phyloP scores from a whole-genome alignment of 2,113 vertebrate species.

The Phalacrocorax aristotelis region DNA sequence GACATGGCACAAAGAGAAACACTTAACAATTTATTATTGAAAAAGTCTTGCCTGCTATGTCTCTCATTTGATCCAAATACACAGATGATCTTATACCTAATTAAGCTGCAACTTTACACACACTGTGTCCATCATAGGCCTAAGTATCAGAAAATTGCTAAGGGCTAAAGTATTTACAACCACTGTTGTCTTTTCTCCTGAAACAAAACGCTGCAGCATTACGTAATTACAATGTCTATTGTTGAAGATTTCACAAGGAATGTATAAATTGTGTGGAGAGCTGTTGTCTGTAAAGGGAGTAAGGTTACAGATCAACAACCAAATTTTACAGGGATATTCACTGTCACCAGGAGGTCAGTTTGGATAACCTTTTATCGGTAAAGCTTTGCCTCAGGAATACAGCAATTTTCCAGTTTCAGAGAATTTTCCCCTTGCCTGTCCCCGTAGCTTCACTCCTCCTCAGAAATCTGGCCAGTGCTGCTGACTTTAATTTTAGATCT shows the following conservation, averaged over 20 bases:
- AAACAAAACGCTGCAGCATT: conserved; percentile 2
- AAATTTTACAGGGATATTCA: conserved; percentile 5
- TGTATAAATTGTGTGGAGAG: not conserved
- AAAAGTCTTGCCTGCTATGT: not conserved
- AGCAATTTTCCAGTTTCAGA: not conserved
- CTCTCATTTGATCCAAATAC: not conserved
- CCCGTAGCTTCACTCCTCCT: not conserved
- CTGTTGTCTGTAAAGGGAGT: not conserved
- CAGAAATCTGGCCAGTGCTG: not conserved
- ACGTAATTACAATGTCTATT: not conserved
- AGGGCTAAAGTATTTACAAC: not conserved
- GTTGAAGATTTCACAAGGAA: conserved; percentile 16
- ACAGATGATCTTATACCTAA: not conserved
- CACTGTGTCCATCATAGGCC: not conserved
- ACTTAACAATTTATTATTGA: not conserved
- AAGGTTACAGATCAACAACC: not conserved
- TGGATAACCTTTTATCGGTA: not conserved
- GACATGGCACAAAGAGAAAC: not conserved
- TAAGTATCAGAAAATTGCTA: not conserved
- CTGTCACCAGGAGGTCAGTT: not conserved
- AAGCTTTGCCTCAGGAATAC: not conserved
- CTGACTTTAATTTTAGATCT: conserved; percentile 4
- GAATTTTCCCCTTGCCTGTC: not conserved
- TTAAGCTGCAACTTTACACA: not conserved
- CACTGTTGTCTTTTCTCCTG: not conserved